Base-by-base conservation (phyloP, 2,888 invertebrate genomes). In the Exephanes ischioxanthus region DNA sequence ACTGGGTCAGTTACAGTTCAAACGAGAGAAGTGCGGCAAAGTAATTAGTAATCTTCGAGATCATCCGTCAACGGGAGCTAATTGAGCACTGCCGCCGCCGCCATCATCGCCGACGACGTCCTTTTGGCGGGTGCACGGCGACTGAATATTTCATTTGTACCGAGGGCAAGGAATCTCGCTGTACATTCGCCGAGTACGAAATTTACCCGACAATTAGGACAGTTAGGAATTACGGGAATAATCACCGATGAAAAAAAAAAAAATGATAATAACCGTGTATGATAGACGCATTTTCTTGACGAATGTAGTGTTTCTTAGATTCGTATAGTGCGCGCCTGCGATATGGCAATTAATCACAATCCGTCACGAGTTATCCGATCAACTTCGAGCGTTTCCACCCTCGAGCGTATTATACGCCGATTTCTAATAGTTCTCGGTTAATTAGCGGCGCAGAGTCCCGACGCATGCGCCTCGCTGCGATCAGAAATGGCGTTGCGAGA, bases 51-150 rank as follows among this genome's bases (percentile, higher is more conserved):
- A 84, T 76, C 76, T 80, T 86, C 48, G 63, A 71, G 80, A 87
- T 80, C 80, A 85, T 87, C 86, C 80, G 86, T 87, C 86, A 87
- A 80, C 80, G 53, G 51, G 30, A 83, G 80, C 83, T 85, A 85
- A 87, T 87, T 87, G 85, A 83, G 82, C 70, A 68, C 76, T 78
- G 85, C 72, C 66, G 79, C 72, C 79, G 79, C 61, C 58, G 30
- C 45, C 22, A 41, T 37, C 41, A 63, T 66, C 72, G 30, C 33
- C 71, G 48, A 55, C 63, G 55, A 73, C 72, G 77, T 81, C 73
- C 48, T 85, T 81, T 41, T 37, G 55, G 37, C 72, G 71, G 30
- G 71, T 55, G 48, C 51, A 75, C 55, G 33, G 53, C 82, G 75
- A 81, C 71, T 71, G 80, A 82, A 71, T 76, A 61, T 82, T 71